Conservation (phyloP, 2,113 vertebrate genomes). For the Aix galericulata region DNA sequence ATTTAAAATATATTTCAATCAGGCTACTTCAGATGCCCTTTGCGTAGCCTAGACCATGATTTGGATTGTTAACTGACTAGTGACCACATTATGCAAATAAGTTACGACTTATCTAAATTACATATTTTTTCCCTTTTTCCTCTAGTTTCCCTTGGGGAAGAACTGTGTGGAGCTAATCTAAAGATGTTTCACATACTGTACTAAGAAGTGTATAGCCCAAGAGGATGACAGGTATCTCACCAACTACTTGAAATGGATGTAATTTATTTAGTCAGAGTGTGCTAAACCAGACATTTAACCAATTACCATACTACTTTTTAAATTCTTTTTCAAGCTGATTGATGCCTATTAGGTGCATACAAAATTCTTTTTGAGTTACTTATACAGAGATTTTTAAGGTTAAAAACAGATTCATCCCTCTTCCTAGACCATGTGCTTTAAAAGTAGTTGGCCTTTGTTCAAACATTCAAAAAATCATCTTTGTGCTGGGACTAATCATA, state of each 20-base stretch:
- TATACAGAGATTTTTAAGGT: background rate
- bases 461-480: slow-evolving; percentile 27
- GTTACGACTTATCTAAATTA: background rate
- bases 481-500: background rate
- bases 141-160: background rate
- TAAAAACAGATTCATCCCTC: background rate
- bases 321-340: background rate
- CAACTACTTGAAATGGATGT: background rate
- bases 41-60: background rate
- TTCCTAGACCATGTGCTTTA: background rate
- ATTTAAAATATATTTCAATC: background rate
- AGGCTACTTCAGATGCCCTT: background rate
- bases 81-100: background rate
- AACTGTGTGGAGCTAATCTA: background rate
- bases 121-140: background rate
- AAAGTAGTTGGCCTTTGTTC: slow-evolving; percentile 27
- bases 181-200: background rate
- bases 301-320: background rate
- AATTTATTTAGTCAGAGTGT: background rate
- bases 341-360: background rate
- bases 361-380: background rate
- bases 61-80: background rate
- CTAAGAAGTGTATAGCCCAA: background rate
- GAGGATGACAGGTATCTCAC: background rate
- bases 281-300: background rate